These are phyloP conservation scores for Automeris io DNA, from an alignment of 2,888 invertebrate species.

Conservation along the genomic window DNA sequence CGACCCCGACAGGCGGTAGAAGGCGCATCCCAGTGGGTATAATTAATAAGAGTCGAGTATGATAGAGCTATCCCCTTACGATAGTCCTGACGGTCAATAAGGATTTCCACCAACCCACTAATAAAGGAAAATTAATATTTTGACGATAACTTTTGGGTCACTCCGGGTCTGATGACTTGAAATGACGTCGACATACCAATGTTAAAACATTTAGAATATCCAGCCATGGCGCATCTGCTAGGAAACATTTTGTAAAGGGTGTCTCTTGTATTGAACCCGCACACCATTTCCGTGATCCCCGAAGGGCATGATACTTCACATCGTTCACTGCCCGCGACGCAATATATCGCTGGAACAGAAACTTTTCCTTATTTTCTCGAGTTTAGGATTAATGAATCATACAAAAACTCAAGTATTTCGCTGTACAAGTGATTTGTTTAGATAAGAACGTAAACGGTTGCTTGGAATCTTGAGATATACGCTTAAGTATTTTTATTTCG, in stretches of 20 bases:
- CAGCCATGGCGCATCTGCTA: slow-evolving; percentile 37
- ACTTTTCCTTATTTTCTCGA: neutral
- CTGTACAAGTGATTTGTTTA: neutral
- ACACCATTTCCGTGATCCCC: slow-evolving; percentile 20
- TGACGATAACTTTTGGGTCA: no score
- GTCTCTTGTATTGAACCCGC: slow-evolving; percentile 32
- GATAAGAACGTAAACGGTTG: no score
- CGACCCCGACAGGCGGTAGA: no score
- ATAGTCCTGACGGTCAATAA: no score
- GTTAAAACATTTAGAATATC: slow-evolving; percentile 33
- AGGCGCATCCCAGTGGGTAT: no score
- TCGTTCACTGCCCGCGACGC: neutral
- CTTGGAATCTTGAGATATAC: no score
- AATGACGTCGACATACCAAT: slow-evolving; percentile 43
- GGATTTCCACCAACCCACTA: no score
- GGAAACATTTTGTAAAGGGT: slow-evolving; percentile 44
- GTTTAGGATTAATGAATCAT: neutral
- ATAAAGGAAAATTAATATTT: no score
- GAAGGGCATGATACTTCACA: slow-evolving; percentile 3
- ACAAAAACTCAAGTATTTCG: neutral
- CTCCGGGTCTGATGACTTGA: no score
- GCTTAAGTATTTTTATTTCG: neutral
- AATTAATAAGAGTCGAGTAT: no score
- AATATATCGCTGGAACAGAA: slow-evolving; percentile 1
- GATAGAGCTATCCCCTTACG: no score